Base-by-base conservation (phyloP, 2,113 vertebrate species). In the Aix galericulata region DNA sequence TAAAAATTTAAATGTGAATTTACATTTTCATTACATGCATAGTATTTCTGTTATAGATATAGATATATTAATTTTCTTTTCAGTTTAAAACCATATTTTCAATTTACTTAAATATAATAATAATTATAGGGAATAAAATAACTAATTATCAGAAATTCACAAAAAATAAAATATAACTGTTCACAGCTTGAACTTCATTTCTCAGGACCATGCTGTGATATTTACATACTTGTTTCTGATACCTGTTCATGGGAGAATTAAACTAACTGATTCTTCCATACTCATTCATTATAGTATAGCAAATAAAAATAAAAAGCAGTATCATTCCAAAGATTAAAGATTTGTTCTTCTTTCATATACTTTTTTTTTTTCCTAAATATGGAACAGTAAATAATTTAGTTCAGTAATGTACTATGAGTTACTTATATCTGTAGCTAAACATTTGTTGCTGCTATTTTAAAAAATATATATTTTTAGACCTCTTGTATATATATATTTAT, bases 91-190 rank as follows among this genome's bases (percentile, higher is more conserved):
- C 10, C 18, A 60, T 1, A 1, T 8, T 89, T 86, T 71, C 6
- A 40, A 11, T 34, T 56, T 7, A 11, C 46, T 63, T 60, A 63
- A 5, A 73, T 34, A 8, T 2, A 2, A 29, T 66, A 2, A 29
- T 66, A 3, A 18, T 62, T 68, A 4, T 55, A 73, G 11, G 3
- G 10, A 56, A 85, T 42, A 11, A 74, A 48, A 56, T 34, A 69
- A 27, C 3, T 18, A 3, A 4, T 20, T 2, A 16, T 20, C 2
- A 32, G 6, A 63, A 38, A 50, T 50, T 40, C 20, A 77, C 1
- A 48, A 50, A 44, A 13, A 1, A n/a, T 76, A 32, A 63, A 73
- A 53, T 38, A 17, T 36, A 64, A 38, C 38, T 38, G 17, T 40
- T 16, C 38, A 64, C 62, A 64, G 11, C 12, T 69, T 38, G 14